phyloP scores from a whole-genome alignment of 2,888 invertebrate species.

The Ferrisia virgata region DNA sequence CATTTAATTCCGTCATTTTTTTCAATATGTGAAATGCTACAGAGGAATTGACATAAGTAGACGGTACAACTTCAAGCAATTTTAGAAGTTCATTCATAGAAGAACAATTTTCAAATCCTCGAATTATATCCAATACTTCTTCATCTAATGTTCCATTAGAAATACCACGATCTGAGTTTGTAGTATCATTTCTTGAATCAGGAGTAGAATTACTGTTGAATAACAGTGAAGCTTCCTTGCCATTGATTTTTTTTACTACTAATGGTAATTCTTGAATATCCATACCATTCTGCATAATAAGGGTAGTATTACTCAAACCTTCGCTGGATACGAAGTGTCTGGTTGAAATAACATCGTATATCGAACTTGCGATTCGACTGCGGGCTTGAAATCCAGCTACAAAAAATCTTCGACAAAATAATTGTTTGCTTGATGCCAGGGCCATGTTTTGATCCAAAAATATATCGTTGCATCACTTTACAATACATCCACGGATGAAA shows the following conservation, averaged over 20 bases:
- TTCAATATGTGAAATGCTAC: slow-evolving; percentile 56
- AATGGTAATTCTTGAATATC: slow-evolving; percentile 67
- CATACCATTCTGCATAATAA: slow-evolving; percentile 66
- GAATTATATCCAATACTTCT: slow-evolving; percentile 52
- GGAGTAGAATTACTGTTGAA: neutral
- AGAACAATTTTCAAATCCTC: slow-evolving; percentile 52
- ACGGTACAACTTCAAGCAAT: slow-evolving; percentile 55
- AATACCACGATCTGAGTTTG: slow-evolving; percentile 27
- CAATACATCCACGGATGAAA: neutral
- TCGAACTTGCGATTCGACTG: neutral
- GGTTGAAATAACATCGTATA: neutral
- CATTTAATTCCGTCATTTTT: slow-evolving; percentile 55
- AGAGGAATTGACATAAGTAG: slow-evolving; percentile 56
- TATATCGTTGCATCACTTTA: neutral
- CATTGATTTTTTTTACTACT: slow-evolving; percentile 57
- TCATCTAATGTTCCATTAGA: slow-evolving; percentile 45
- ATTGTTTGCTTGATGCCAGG: neutral
- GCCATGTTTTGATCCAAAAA: neutral
- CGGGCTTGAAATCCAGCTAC: neutral
- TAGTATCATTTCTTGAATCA: neutral
- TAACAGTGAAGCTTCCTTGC: slow-evolving; percentile 36
- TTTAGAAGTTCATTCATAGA: slow-evolving; percentile 53
- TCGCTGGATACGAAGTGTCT: neutral
- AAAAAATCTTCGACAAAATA: neutral
- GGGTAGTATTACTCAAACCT: slow-evolving; percentile 55